Evolutionary conservation across 2,888 invertebrate species (phyloP), one percentile per base, ranked within the genome.

Genomic region (Pseudococcus viburni): DNA sequence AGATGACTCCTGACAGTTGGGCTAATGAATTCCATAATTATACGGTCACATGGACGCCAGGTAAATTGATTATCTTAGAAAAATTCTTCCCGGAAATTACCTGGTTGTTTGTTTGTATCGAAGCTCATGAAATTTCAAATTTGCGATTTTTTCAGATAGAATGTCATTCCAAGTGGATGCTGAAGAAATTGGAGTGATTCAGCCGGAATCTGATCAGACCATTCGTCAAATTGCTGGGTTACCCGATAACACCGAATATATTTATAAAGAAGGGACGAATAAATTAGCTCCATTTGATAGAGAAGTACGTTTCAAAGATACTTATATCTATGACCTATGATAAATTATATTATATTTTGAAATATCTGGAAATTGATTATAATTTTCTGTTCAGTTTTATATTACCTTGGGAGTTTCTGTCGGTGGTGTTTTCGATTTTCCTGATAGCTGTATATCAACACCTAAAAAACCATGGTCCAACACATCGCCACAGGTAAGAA

Each of bases 391-490:
- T n/a, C 89, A 91, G 91, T 91, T 91, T 89, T 91, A 90, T 88
- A 17, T 91, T 19, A 90, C 90, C 11, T 86, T 91, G 11, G 91
- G 91, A 15, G 88, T 91, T 22, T 90, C 90, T n/a, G 91, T 91
- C 19, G 91, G 91, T 15, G 91, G 91, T n/a, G 89, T 90, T 80
- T 89, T 87, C 33, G 90, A 90, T 59, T 91, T 91, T 85, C 90
- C 90, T 17, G 90, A 91, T 89, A 90, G 89, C 39, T 90, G 90
- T 80, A 59, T 87, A 6, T 90, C 89, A 48, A 89, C 89, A 55
- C 89, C 85, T 33, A 84, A 91, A 0, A 97, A 97, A 91, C 96
- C 96, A 0, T 97, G 97, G 96, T 92, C 89, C 46, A 96, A 96
- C 91, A 91, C 91, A 3, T 93, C 94, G 39, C 93, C 94, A 0